Evolutionary conservation across 2,113 vertebrate species (phyloP).

Genomic region (Neofelis nebulosa): DNA sequence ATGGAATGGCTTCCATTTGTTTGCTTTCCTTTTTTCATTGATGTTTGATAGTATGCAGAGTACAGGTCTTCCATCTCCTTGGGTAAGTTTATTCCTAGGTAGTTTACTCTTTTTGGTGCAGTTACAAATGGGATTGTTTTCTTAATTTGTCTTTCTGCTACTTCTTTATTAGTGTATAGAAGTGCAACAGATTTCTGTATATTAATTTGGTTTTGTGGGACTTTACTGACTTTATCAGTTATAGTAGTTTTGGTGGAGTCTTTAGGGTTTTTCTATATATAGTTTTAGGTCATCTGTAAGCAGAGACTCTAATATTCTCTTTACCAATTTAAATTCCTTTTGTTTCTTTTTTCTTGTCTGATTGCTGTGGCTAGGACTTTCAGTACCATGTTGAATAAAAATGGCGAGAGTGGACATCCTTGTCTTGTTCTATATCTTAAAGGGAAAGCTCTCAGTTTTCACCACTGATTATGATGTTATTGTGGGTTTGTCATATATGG

Average conservation of each 20-base stretch:
- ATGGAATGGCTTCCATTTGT: neutral
- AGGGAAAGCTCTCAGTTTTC: neutral
- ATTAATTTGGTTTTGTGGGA: neutral
- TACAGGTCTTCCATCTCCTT: neutral
- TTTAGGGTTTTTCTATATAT: neutral
- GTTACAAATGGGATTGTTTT: neutral
- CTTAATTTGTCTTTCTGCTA: neutral
- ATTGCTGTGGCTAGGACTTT: neutral
- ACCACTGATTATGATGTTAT: neutral
- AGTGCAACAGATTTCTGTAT: neutral
- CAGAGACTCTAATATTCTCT: neutral
- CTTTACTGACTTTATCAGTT: neutral
- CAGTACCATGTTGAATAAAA: neutral
- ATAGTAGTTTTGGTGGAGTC: neutral
- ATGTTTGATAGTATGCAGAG: neutral
- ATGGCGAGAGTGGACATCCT: neutral
- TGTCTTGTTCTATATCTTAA: neutral
- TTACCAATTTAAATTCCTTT: neutral
- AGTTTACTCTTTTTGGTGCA: neutral
- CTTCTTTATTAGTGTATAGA: neutral
- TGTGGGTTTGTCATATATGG: neutral
- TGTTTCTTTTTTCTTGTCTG: neutral
- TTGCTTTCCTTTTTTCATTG: neutral
- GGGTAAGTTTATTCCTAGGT: neutral
- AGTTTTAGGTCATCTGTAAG: neutral